Percentiles rank a stretch among this genome's conserved stretches.
phyloP scores from a whole-genome alignment of 1,140 invertebrate genomes.

The Caenorhabditis briggsae region DNA sequence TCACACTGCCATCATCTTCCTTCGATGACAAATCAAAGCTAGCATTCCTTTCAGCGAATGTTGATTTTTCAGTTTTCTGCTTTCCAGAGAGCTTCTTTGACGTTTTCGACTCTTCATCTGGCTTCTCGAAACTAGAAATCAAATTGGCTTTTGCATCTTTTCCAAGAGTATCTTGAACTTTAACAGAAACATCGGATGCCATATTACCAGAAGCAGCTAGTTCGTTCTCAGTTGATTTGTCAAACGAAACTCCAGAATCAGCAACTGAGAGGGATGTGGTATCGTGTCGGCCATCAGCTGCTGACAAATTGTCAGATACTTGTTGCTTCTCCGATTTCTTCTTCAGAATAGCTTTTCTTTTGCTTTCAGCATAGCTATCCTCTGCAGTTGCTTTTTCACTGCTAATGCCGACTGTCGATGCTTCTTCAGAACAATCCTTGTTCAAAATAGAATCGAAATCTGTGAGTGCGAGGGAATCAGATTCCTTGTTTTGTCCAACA shows the following conservation, averaged over 20 bases:
- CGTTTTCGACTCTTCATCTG: neutral
- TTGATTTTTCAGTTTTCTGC: neutral
- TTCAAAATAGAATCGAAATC: neutral
- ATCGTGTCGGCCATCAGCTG: conserved; percentile 2
- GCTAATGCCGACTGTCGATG: neutral
- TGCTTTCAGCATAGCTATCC: conserved; percentile 22
- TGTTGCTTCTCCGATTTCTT: conserved; percentile 7
- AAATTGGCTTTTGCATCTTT: conserved; percentile 5
- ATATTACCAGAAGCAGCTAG: neutral
- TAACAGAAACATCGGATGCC: neutral
- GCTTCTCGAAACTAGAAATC: conserved; percentile 31
- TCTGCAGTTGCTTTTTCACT: neutral
- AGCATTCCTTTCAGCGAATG: conserved; percentile 36
- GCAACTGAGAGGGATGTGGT: conserved; percentile 39
- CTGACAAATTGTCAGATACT: neutral
- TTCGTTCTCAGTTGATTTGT: conserved; percentile 30
- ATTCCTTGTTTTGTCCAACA: neutral
- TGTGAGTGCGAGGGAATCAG: neutral
- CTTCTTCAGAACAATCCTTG: neutral
- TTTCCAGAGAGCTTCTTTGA: neutral
- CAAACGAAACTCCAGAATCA: conserved; percentile 27
- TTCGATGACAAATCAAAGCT: neutral
- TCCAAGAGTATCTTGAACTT: neutral
- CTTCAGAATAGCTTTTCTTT: conserved; percentile 1
- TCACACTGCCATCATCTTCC: neutral